Conservation (phyloP, 2,113 vertebrate genomes). For the Macroglossus sobrinus region DNA sequence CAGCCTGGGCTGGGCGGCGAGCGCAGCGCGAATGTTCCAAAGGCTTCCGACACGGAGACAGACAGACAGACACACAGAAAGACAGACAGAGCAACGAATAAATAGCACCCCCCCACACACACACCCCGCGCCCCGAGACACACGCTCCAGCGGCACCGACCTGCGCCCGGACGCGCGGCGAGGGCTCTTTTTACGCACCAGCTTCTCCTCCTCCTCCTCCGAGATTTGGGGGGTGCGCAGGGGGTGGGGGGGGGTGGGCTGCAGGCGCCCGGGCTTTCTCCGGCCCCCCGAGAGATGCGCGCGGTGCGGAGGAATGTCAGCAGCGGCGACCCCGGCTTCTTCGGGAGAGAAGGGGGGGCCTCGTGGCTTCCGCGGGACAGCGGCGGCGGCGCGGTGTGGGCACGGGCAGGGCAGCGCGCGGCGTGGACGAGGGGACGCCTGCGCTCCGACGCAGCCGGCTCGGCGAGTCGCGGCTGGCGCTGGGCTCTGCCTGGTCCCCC, state of each 20-base stretch:
- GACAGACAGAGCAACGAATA: no score
- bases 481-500: slow-evolving; percentile 79
- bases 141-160: slow-evolving; percentile 74
- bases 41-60: no score
- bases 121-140: background rate
- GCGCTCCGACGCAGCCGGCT: slow-evolving; percentile 25
- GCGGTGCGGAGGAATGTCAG: slow-evolving; percentile 80
- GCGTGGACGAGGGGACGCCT: slow-evolving; percentile 82
- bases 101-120: no score
- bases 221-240: no score
- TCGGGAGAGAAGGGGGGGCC: slow-evolving; percentile 30
- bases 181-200: slow-evolving; percentile 57
- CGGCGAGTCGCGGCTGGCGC: background rate
- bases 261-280: slow-evolving; percentile 40
- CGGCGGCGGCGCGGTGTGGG: slow-evolving; percentile 81
- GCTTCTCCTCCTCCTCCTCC: no score
- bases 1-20: no score
- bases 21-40: no score
- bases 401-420: slow-evolving; percentile 69
- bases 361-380: slow-evolving; percentile 68
- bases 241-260: background rate
- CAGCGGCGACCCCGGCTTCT: slow-evolving; percentile 48
- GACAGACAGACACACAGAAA: no score
- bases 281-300: slow-evolving; percentile 73
- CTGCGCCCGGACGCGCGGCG: slow-evolving; percentile 47